These are phyloP conservation scores for Cephalopholis sonnerati DNA, from an alignment of 2,113 vertebrate species.

Conservation along the genomic window DNA sequence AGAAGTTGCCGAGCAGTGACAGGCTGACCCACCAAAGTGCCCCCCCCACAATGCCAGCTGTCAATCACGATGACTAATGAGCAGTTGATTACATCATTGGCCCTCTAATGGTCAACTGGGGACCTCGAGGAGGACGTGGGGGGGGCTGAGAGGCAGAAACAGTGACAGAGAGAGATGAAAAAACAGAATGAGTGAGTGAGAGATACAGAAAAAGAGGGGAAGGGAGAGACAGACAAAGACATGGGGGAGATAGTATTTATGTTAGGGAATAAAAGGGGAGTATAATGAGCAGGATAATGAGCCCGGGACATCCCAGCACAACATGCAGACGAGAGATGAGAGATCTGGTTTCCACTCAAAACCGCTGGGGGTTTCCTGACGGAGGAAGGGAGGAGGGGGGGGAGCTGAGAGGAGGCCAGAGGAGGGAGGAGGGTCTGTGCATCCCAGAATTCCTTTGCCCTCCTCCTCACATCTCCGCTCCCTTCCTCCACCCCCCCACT, in stretches of 20 bases:
- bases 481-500: constrained; percentile 6
- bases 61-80: constrained; percentile 79
- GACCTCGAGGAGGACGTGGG: neutral
- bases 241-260: constrained; percentile 54
- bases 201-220: neutral
- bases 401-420: neutral
- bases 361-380: constrained; percentile 75
- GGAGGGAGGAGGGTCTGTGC: constrained; percentile 20
- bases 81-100: constrained; percentile 69
- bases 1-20: constrained; percentile 45
- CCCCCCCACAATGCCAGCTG: constrained; percentile 59
- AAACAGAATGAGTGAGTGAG: constrained; percentile 11
- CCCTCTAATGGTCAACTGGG: constrained; percentile 61
- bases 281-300: constrained; percentile 77
- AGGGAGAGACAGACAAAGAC: constrained; percentile 56
- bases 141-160: neutral
- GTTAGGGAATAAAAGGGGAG: constrained; percentile 57
- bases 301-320: constrained; percentile 74
- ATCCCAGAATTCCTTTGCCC: constrained; percentile 56
- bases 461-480: constrained; percentile 39
- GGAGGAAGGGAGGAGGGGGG: constrained; percentile 44
- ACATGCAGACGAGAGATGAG: constrained; percentile 72
- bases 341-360: constrained; percentile 75
- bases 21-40: constrained; percentile 21
- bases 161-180: neutral